Base-by-base conservation (phyloP, 2,113 vertebrate genomes). In the Chaenogobius annularis region DNA sequence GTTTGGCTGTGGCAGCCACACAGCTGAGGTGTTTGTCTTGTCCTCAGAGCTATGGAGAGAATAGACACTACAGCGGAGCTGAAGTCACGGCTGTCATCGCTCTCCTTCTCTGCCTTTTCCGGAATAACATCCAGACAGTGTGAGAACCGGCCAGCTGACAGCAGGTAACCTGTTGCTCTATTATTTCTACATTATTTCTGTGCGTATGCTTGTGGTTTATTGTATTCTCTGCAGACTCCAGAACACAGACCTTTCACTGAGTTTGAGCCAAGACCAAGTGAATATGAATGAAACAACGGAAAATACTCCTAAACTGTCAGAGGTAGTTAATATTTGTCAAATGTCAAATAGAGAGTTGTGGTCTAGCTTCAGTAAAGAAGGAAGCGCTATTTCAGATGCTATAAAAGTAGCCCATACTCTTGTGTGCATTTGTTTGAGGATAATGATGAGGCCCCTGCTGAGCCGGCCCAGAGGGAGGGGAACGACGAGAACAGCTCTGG, bases 401-500 rank as follows among this genome's bases (percentile, higher is more conserved):
- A 50, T 81, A 19, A 77, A 11, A 68, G 17, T 20, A 12, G 20
- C 23, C 55, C n/a, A 70, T 19, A 43, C 37, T 54, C 20, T 66
- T 72, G 50, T 79, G 66, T 79, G 7, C 80, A 64, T 89, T 90
- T 66, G 81, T 88, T 90, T 66, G 79, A 85, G 83, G 91, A 88
- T 89, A 90, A 90, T 84, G 87, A 86, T 2, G 87, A 85, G 48
- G 87, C 75, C 31, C 89, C 75, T 87, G 87, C 78, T 86, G 94
- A 85, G 89, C 92, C 62, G 5, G 73, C 78, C 81, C 70, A 23
- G 47, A 84, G 88, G 75, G 94, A 93, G 26, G 95, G 94, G 81
- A 90, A 92, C 13, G 89, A 95, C 69, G 95, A 95, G 94, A 96
- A 94, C 83, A 93, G 93, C 1, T 91, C 95, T 80, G 94, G 94